Evolutionary conservation across 2,888 invertebrate species (phyloP), one percentile per base, ranked within the genome.

Genomic region (Nephrocerus scutellatus): DNA sequence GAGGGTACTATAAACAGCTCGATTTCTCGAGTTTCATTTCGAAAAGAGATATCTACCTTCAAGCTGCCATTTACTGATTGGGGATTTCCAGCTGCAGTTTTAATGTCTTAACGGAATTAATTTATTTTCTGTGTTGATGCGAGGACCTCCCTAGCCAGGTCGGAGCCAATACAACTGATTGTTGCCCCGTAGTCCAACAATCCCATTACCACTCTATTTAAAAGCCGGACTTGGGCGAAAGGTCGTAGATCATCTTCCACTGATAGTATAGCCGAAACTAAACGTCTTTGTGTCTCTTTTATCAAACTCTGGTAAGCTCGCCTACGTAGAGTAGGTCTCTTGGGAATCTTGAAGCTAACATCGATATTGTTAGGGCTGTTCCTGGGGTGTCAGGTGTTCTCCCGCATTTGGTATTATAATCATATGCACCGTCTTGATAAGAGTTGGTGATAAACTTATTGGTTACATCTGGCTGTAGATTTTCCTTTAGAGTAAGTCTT

Each of bases 101-200:
- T 33, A 1, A 43, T 30, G 14, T 9, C 9, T 3, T 38, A 38
- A 7, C 20, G 13, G 16, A 44, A 25, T 3, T 29, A 20, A 13
- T 25, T 37, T 4, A 32, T 25, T 9, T 8, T 10, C 5, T 19
- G 13, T 3, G 28, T 22, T 3, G 30, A 24, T 8, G 18, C 12
- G 22, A 38, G 22, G 28, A 46, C 23, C 9, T 34, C 25, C 18
- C 33, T 19, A 8, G 34, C 28, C 9, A 20, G 13, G 5, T 20
- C 14, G 6, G 19, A 13, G 3, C 43, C 46, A 4, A 46, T 14
- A 20, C 40, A 41, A 12, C 41, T 43, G 8, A 45, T 34, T 7
- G 41, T 23, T 8, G 46, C 44, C 3, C 46, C 44, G 2, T 43
- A 39, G 16, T 49, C 41, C 4, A 41, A 23, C 3, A 41, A 29